These are phyloP conservation scores for Diglossa cyanea DNA, from an alignment of 2,797 vertebrate genomes.

Conservation along the genomic window DNA sequence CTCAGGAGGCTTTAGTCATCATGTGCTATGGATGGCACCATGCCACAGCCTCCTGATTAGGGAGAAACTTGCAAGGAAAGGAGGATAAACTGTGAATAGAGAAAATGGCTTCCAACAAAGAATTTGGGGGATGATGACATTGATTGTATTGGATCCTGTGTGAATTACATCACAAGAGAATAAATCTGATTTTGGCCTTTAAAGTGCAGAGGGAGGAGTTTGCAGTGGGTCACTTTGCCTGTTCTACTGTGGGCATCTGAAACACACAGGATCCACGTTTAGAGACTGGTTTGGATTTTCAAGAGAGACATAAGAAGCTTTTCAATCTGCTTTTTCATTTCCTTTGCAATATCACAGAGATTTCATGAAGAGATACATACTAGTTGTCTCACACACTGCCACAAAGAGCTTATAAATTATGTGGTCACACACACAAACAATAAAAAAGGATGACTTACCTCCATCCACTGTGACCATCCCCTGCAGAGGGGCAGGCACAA, in stretches of 20 bases:
- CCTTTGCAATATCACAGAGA: neutral
- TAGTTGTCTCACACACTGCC: neutral
- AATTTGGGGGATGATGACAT: neutral
- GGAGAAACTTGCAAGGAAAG: neutral
- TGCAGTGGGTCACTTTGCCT: neutral
- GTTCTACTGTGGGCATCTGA: neutral
- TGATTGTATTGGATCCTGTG: neutral
- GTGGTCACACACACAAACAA: neutral
- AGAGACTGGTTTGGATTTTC: neutral
- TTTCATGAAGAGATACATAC: neutral
- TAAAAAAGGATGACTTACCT: neutral
- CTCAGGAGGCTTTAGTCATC: neutral
- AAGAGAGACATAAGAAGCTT: neutral
- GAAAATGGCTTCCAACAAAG: neutral
- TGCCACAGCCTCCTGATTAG: neutral
- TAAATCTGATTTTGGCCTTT: neutral
- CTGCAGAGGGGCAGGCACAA: neutral
- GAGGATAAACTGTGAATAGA: neutral
- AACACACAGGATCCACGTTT: neutral
- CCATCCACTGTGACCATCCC: neutral
- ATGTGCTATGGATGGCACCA: accelerated
- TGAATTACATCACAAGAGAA: neutral
- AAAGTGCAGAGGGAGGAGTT: neutral
- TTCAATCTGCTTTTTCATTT: neutral
- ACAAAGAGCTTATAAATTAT: neutral